A percentile compares a stretch with the other conserved stretches of the same genome.
Evolutionary conservation across 2,113 vertebrate species (phyloP).

Genomic region (Centropristis striata): DNA sequence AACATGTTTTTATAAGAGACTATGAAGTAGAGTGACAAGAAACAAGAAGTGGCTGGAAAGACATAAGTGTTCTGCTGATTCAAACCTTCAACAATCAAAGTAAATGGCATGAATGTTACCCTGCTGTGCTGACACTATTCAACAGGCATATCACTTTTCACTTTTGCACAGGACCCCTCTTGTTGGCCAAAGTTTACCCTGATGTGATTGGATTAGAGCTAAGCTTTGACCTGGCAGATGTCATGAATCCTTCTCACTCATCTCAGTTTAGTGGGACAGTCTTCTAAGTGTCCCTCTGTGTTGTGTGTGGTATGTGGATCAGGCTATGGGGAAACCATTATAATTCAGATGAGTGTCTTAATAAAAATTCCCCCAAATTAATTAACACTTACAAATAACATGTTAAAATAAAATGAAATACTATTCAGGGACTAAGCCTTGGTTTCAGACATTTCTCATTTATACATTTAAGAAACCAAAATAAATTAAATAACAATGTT

Average conservation of each 20-base stretch:
- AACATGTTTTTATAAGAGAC: slow-evolving; percentile 4
- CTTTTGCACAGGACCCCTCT: slow-evolving; percentile 1
- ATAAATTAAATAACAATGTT: too few species aligned
- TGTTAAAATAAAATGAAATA: too few species aligned
- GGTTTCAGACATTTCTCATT: too few species aligned
- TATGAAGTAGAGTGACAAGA: neutral
- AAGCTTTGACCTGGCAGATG: slow-evolving; percentile 70
- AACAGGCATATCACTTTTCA: slow-evolving; percentile 17
- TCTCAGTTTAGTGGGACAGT: slow-evolving; percentile 68
- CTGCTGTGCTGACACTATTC: neutral
- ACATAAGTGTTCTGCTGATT: neutral
- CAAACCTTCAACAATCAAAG: neutral
- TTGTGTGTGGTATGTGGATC: too few species aligned
- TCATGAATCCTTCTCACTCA: slow-evolving; percentile 60
- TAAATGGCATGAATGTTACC: neutral
- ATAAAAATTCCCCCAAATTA: too few species aligned
- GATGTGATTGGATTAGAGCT: slow-evolving; percentile 78
- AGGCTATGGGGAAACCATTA: too few species aligned
- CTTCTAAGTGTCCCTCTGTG: neutral
- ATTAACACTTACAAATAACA: too few species aligned
- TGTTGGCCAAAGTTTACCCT: slow-evolving; percentile 46
- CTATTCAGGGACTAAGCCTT: too few species aligned
- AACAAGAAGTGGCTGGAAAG: neutral
- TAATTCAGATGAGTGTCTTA: too few species aligned
- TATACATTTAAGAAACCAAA: too few species aligned